These are phyloP conservation scores for Melanotaenia nigrans DNA, from an alignment of 2,797 vertebrate genomes.

Conservation along the genomic window DNA sequence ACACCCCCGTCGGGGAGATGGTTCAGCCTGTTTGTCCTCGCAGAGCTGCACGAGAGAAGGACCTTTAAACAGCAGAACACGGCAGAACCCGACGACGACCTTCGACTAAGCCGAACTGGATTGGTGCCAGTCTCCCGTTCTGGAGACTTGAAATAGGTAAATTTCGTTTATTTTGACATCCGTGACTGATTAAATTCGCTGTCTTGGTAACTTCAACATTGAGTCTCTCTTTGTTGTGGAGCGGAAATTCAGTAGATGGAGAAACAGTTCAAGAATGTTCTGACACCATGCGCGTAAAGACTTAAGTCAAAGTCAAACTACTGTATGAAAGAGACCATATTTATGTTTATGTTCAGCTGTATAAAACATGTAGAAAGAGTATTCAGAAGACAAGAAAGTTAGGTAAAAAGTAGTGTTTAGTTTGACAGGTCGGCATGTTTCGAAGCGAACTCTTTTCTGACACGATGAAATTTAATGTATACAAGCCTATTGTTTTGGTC, in stretches of 20 bases:
- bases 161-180: neutral
- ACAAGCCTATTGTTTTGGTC: conserved; percentile 72
- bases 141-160: conserved; percentile 75
- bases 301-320: neutral
- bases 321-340: neutral
- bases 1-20: conserved; percentile 33
- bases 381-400: neutral
- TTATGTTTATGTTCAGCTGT: neutral
- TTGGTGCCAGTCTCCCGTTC: conserved; percentile 44
- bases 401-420: neutral
- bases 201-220: conserved; percentile 2
- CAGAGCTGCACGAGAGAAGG: conserved; percentile 30
- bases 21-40: conserved; percentile 48
- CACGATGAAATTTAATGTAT: neutral
- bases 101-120: conserved; percentile 15
- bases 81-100: conserved; percentile 9
- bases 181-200: neutral
- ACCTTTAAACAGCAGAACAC: conserved; percentile 57
- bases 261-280: conserved; percentile 10
- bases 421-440: conserved; percentile 2
- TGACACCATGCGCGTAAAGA: neutral
- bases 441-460: neutral
- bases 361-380: neutral
- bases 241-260: conserved; percentile 35
- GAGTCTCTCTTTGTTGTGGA: conserved; percentile 30